Evolutionary conservation across 2,888 invertebrate genomes (phyloP), one percentile per base, ranked within the genome.

Genomic region (Andrena minutula): DNA sequence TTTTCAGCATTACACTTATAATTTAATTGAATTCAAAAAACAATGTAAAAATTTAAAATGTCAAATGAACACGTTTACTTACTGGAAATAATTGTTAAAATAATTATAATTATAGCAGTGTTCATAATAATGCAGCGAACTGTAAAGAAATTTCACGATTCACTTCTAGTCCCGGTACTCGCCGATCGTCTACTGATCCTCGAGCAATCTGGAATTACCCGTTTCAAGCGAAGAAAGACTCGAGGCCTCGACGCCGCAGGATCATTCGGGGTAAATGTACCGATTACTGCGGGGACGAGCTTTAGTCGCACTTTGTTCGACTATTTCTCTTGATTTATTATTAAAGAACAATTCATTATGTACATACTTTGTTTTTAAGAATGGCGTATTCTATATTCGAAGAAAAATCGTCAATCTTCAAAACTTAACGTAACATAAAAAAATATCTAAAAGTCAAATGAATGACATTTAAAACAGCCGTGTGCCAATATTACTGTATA

Each of bases 151-250:
- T 2, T 26, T 56, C 23, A 41, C 16, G 28, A 47, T 35, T 69
- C 20, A 23, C 41, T 47, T 70, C 63, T 64, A 53, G 32, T 26
- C 68, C 12, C 8, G 47, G 8, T 35, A 47, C 6, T n/a, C 30
- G 60, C 32, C 8, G 7, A 49, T 32, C 69, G 58, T 10, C 26
- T 53, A 74, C 85, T 75, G 28, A 79, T 68, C 61, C 56, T 77
- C 73, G 12, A 58, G 65, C 76, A 69, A 72, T 73, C 75, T 68
- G 87, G 81, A 69, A 87, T 87, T 85, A 87, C 87, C 87, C 63
- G 73, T 60, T 30, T 30, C 28, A 32, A 16, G 16, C 73, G 68
- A 68, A 61, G 30, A 60, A 35, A 26, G n/a, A 23, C 30, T 49
- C 49, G 16, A 28, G 58, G n/a, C n/a, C n/a, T 69, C 79, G 66